Conservation (phyloP, 2,797 vertebrate species). For the Ptychadena robeensis region DNA sequence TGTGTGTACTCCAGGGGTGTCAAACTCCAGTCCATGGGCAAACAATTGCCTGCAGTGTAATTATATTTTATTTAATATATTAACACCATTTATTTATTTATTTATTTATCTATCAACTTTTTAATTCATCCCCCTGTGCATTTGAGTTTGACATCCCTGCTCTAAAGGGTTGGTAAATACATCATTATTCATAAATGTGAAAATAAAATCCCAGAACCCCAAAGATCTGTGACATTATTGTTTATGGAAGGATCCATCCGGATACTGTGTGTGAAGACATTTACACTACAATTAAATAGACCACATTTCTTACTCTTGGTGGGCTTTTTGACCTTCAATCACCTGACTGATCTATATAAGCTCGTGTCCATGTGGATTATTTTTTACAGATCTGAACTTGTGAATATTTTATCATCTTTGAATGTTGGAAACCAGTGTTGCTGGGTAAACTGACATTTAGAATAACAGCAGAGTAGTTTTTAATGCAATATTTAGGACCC, state of each 20-base stretch:
- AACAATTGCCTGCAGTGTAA: too few species aligned
- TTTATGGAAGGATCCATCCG: not conserved
- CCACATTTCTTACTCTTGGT: not conserved
- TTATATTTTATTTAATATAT: too few species aligned
- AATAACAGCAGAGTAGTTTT: not conserved
- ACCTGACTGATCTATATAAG: slow-evolving; percentile 22
- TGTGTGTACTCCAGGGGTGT: too few species aligned
- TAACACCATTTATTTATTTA: too few species aligned
- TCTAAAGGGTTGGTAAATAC: not conserved
- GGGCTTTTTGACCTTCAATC: slow-evolving; percentile 35
- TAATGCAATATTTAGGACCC: slow-evolving; percentile 19
- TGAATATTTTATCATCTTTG: slow-evolving; percentile 49
- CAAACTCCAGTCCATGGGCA: too few species aligned
- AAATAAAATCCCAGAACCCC: not conserved
- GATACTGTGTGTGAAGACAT: slow-evolving; percentile 6
- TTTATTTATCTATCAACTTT: too few species aligned
- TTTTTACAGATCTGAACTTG: slow-evolving; percentile 24
- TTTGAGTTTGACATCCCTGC: too few species aligned
- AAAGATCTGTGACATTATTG: slow-evolving; percentile 27
- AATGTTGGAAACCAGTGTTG: not conserved
- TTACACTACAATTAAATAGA: slow-evolving; percentile 10
- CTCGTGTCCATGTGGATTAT: not conserved
- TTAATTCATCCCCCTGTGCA: too few species aligned
- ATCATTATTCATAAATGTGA: slow-evolving; percentile 20
- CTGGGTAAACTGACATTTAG: slow-evolving; percentile 35